Evolutionary conservation across 2,888 invertebrate species (phyloP).

Genomic region (Lithosia quadra): DNA sequence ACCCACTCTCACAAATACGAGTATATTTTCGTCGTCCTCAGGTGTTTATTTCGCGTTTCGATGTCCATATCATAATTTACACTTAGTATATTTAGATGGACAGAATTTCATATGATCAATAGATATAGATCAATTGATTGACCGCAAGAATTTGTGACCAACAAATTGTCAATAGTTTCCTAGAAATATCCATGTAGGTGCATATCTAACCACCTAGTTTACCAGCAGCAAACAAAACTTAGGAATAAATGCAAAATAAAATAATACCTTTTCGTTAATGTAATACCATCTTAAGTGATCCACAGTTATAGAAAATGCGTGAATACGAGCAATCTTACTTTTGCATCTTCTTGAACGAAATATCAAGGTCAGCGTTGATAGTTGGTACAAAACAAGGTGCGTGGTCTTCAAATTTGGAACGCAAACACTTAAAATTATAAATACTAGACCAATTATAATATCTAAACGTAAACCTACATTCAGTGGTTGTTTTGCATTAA

Average conservation of each 20-base stretch:
- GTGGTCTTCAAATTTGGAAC: neutral
- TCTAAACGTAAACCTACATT: neutral
- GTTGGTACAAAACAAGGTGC: too few species aligned
- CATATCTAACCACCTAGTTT: too few species aligned
- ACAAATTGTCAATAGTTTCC: neutral
- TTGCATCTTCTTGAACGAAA: too few species aligned
- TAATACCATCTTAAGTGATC: too few species aligned
- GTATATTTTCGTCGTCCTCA: constrained; percentile 31
- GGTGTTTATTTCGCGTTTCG: constrained; percentile 45
- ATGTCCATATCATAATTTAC: constrained; percentile 34
- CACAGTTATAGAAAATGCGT: too few species aligned
- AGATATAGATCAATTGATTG: neutral
- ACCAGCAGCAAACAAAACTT: too few species aligned
- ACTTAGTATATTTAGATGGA: constrained; percentile 20
- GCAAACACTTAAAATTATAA: neutral
- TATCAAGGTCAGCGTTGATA: too few species aligned
- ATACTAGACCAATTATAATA: neutral
- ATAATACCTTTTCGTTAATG: too few species aligned
- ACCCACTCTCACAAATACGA: constrained; percentile 32
- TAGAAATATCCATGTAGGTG: too few species aligned
- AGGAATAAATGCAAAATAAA: too few species aligned
- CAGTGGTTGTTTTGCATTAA: neutral
- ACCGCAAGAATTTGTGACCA: neutral
- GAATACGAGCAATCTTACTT: too few species aligned
- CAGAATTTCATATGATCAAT: neutral